Evolutionary conservation across 2,113 vertebrate species (phyloP).

Genomic region (Lepisosteus osseus): DNA sequence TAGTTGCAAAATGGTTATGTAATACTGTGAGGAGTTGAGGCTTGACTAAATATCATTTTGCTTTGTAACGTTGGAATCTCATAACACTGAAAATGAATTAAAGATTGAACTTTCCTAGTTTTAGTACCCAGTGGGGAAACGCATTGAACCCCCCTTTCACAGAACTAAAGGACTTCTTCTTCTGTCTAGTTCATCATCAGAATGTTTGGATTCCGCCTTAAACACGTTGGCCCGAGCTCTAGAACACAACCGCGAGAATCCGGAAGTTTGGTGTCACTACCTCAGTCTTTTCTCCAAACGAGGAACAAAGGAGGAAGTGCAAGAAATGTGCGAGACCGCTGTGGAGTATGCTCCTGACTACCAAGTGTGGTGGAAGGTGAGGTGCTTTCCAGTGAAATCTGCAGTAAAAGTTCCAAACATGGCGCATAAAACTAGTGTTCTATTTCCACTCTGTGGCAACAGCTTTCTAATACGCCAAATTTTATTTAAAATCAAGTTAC

Average conservation of each 20-base stretch:
- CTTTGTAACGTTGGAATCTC: no score
- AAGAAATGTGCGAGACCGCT: conserved; percentile 97
- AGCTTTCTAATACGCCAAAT: no score
- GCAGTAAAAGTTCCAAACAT: neutral
- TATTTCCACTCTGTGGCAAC: no score
- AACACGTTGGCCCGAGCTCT: conserved; percentile 92
- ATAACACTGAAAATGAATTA: no score
- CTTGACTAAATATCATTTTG: no score
- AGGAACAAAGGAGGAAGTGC: conserved; percentile 82
- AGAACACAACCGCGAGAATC: conserved; percentile 88
- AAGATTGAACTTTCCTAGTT: no score
- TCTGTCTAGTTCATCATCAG: conserved; percentile 65
- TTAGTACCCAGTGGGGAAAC: no score
- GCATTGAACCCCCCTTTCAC: no score
- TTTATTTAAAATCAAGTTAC: no score
- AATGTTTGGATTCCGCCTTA: conserved; percentile 87
- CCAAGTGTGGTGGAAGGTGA: conserved; percentile 89
- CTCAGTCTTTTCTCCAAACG: conserved; percentile 85
- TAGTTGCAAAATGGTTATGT: no score
- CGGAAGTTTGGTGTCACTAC: conserved; percentile 96
- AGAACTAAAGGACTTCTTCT: neutral
- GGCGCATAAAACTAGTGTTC: neutral
- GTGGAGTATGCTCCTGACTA: conserved; percentile 87
- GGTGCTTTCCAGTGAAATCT: conserved; percentile 23
- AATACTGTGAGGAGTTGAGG: no score